Evolutionary conservation across 2,113 vertebrate genomes (phyloP).

Genomic region (human (Homo sapiens)): DNA sequence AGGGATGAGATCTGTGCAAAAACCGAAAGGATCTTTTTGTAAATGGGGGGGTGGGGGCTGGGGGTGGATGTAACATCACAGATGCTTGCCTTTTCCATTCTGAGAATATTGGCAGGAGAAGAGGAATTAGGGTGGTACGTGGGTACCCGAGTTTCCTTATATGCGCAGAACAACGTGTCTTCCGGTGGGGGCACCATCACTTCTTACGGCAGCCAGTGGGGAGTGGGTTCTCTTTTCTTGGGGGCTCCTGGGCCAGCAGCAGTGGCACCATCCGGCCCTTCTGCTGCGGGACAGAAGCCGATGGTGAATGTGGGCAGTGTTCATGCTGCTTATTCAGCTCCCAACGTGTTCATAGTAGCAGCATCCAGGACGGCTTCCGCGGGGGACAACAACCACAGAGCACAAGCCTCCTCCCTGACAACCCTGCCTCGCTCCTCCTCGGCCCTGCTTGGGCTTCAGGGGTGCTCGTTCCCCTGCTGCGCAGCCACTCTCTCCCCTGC

Average conservation of each 20-base stretch:
- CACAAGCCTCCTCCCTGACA: not conserved
- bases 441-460: not conserved
- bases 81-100: slow-evolving; percentile 74
- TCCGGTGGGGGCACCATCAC: slow-evolving; percentile 50
- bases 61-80: slow-evolving; percentile 63
- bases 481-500: not conserved
- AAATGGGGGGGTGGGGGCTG: slow-evolving; percentile 33
- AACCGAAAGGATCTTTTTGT: not conserved
- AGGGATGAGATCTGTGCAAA: slow-evolving; percentile 14
- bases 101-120: slow-evolving; percentile 68
- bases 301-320: slow-evolving; percentile 22
- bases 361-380: not conserved
- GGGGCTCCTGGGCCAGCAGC: slow-evolving; percentile 29
- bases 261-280: not conserved
- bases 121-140: slow-evolving; percentile 62
- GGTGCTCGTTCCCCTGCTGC: no score
- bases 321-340: not conserved
- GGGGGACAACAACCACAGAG: not conserved
- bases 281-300: slow-evolving; percentile 19
- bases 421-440: not conserved
- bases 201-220: not conserved
- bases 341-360: not conserved
- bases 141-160: slow-evolving; percentile 61
- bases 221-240: not conserved
- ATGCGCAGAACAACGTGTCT: slow-evolving; percentile 56